phyloP scores from a whole-genome alignment of 2,888 invertebrate species.

The Acleris holmiana region DNA sequence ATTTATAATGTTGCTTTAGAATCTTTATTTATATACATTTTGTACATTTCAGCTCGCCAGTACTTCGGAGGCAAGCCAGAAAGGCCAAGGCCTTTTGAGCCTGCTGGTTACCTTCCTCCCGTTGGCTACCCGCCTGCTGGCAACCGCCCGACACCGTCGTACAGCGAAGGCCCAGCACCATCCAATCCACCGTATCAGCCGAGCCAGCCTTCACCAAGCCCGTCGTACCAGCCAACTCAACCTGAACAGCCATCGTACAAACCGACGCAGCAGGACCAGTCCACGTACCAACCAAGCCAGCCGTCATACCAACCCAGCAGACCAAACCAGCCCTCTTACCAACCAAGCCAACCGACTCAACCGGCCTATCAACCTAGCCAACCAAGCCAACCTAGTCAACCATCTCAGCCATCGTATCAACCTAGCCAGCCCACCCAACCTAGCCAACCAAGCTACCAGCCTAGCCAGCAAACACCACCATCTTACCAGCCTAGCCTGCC shows the following conservation, averaged over 20 bases:
- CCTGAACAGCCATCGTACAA: slow-evolving; percentile 44
- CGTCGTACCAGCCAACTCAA: slow-evolving; percentile 47
- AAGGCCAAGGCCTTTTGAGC: slow-evolving; percentile 88
- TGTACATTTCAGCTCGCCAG: slow-evolving; percentile 85
- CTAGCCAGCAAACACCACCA: slow-evolving; percentile 47
- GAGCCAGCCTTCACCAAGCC: slow-evolving; percentile 47
- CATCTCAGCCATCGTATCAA: slow-evolving; percentile 50
- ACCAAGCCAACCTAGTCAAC: slow-evolving; percentile 45
- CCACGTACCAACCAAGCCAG: slow-evolving; percentile 48
- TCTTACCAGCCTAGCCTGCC: slow-evolving; percentile 49
- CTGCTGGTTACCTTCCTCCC: slow-evolving; percentile 72
- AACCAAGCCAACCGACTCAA: slow-evolving; percentile 48
- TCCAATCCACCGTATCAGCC: slow-evolving; percentile 54
- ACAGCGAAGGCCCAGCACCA: slow-evolving; percentile 67
- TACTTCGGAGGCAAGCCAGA: slow-evolving; percentile 87
- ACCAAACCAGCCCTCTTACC: slow-evolving; percentile 52
- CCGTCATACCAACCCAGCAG: slow-evolving; percentile 43
- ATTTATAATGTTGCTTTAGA: background rate
- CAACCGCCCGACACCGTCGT: slow-evolving; percentile 69
- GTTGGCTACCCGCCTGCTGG: slow-evolving; percentile 74
- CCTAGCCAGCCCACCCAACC: slow-evolving; percentile 47
- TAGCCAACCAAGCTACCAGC: slow-evolving; percentile 44
- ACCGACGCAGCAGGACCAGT: slow-evolving; percentile 47
- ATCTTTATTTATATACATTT: background rate
- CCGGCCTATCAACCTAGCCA: slow-evolving; percentile 43